Percentiles rank a stretch among this genome's conserved stretches.
phyloP scores from a whole-genome alignment of 1,140 invertebrate genomes.

The Hycleus phaleratus region DNA sequence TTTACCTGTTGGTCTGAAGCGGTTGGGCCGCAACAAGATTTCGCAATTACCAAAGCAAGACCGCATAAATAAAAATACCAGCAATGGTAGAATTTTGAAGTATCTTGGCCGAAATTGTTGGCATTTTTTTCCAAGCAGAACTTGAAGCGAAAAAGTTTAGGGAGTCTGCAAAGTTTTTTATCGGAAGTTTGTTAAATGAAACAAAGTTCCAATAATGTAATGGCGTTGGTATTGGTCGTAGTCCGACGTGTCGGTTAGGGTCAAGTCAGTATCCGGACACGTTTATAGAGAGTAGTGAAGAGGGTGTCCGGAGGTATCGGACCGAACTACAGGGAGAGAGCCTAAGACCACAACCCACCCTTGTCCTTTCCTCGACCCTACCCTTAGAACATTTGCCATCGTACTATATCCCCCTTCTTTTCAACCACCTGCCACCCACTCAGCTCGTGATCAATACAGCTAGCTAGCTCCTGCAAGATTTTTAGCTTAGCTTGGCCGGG shows the following conservation, averaged over 20 bases:
- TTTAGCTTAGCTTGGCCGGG: constrained; percentile 39
- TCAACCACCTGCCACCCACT: constrained; percentile 24
- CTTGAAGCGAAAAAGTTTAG: background rate
- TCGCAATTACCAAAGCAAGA: constrained; percentile 7
- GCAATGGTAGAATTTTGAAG: background rate
- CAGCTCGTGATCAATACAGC: constrained; percentile 37
- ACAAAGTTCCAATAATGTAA: background rate
- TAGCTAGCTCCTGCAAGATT: constrained; percentile 38
- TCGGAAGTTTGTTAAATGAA: background rate
- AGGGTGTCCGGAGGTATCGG: constrained; percentile 21
- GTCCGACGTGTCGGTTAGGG: constrained; percentile 8
- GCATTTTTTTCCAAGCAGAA: background rate
- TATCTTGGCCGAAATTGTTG: no score
- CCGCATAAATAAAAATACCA: background rate
- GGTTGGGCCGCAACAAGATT: background rate
- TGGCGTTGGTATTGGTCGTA: background rate
- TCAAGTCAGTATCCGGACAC: constrained; percentile 12
- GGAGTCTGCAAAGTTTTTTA: background rate
- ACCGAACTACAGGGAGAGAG: constrained; percentile 34
- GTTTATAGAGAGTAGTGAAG: constrained; percentile 3
- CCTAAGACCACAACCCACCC: constrained; percentile 40
- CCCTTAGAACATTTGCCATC: constrained; percentile 32
- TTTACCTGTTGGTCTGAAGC: constrained; percentile 4
- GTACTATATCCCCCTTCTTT: constrained; percentile 11
- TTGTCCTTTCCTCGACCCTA: constrained; percentile 38